phyloP scores from a whole-genome alignment of 2,797 vertebrate species.

The Danio tinwini region DNA sequence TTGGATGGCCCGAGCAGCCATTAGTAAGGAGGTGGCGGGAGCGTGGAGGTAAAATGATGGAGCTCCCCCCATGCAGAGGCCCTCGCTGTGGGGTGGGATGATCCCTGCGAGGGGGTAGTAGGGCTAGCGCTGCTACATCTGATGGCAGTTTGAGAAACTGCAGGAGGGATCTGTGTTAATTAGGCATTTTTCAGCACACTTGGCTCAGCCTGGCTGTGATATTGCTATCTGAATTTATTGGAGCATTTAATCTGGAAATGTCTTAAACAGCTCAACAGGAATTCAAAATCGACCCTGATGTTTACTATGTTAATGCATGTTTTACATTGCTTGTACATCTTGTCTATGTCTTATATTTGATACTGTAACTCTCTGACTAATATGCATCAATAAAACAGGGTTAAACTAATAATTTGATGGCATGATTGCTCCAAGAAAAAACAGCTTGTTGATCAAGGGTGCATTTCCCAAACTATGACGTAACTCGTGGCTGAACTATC shows the following conservation, averaged over 20 bases:
- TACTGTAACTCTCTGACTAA: too few relatives aligned
- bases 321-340: too few relatives aligned
- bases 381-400: too few relatives aligned
- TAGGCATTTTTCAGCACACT: constrained; percentile 60
- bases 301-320: neutral
- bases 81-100: constrained; percentile 59
- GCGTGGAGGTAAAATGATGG: constrained; percentile 63
- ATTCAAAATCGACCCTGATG: neutral
- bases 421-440: too few relatives aligned
- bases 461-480: too few relatives aligned
- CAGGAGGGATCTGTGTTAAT: constrained; percentile 62
- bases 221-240: constrained; percentile 58
- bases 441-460: too few relatives aligned
- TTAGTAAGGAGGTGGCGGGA: constrained; percentile 63
- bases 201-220: constrained; percentile 54
- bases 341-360: too few relatives aligned
- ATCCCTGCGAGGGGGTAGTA: constrained; percentile 60
- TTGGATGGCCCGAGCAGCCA: constrained; percentile 63
- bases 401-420: too few relatives aligned
- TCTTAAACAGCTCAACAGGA: constrained; percentile 1
- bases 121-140: constrained; percentile 59
- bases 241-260: constrained; percentile 18
- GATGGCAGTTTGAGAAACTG: constrained; percentile 62
- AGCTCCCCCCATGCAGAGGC: constrained; percentile 58
- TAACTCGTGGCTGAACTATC: too few relatives aligned